phyloP scores from a whole-genome alignment of 2,113 vertebrate genomes.

The Oriolus oriolus region DNA sequence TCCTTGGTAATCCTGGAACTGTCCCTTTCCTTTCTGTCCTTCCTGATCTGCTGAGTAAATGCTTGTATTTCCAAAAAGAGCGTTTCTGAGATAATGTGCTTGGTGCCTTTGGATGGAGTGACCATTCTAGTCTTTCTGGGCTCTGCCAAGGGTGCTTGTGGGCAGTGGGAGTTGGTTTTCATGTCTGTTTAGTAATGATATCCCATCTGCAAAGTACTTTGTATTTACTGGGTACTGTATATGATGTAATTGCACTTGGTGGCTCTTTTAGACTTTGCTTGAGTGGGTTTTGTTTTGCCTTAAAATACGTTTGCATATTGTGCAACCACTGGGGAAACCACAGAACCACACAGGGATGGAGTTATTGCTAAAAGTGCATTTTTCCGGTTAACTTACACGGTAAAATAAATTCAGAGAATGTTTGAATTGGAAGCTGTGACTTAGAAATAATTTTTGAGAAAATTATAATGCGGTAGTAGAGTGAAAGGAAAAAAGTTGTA shows the following conservation, averaged over 20 bases:
- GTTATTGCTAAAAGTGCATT: not conserved
- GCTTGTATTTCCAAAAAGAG: not conserved
- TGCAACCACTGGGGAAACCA: not conserved
- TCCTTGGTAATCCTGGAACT: not conserved
- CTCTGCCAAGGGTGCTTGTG: accelerated
- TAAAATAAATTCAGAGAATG: not conserved
- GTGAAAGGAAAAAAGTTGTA: not conserved
- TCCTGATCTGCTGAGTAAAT: not conserved
- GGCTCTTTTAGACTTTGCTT: not conserved
- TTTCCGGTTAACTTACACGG: not conserved
- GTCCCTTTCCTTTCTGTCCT: not conserved
- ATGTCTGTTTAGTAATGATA: not conserved
- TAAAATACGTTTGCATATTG: not conserved
- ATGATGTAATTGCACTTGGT: not conserved
- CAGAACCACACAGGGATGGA: not conserved
- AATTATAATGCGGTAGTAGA: not conserved
- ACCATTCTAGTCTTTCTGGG: not conserved
- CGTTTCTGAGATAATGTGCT: not conserved
- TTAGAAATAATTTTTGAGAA: not conserved
- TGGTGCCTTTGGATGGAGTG: not conserved
- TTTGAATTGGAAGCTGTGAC: not conserved
- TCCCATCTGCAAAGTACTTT: not conserved
- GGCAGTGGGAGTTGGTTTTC: not conserved
- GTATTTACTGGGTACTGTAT: not conserved
- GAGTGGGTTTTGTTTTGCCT: not conserved